phyloP scores from a whole-genome alignment of 2,797 vertebrate genomes.

The Hippoglossus hippoglossus region DNA sequence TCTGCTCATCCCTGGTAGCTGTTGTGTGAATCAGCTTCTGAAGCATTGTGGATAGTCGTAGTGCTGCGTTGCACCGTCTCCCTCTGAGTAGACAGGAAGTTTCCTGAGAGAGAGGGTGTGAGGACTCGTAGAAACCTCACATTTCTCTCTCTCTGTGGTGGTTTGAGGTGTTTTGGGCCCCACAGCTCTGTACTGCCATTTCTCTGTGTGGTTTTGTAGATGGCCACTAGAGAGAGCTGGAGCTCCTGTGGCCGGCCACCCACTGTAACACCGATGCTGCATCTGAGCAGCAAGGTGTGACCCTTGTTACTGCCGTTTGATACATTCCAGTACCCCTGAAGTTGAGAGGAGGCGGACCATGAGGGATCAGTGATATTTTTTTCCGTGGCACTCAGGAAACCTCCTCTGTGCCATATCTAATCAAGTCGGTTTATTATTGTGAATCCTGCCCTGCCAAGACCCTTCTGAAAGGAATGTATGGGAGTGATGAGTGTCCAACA shows the following conservation, averaged over 20 bases:
- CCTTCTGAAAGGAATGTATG: conserved; percentile 65
- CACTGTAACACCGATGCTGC: conserved; percentile 28
- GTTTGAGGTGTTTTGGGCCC: background rate
- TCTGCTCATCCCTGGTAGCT: conserved; percentile 19
- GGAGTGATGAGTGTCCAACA: conserved; percentile 44
- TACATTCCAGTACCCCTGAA: conserved; percentile 60
- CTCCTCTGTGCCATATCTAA: conserved; percentile 33
- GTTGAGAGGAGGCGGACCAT: conserved; percentile 10
- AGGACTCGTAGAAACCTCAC: background rate
- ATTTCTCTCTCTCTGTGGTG: conserved; percentile 2
- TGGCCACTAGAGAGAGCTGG: conserved; percentile 74
- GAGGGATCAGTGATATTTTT: background rate
- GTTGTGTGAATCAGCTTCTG: conserved; percentile 28
- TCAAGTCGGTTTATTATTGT: conserved; percentile 23
- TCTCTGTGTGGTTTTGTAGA: conserved; percentile 40
- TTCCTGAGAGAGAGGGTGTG: background rate
- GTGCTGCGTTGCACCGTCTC: conserved; percentile 1
- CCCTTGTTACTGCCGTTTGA: conserved; percentile 41
- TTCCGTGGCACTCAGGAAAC: conserved; percentile 28
- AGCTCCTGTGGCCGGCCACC: conserved; percentile 25
- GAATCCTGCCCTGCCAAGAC: conserved; percentile 38
- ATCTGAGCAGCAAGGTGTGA: conserved; percentile 26
- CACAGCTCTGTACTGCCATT: conserved; percentile 62
- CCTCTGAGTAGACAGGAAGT: conserved; percentile 18
- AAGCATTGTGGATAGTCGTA: conserved; percentile 13